Evolutionary conservation across 2,888 invertebrate species (phyloP).

Genomic region (Ichneumon xanthorius): DNA sequence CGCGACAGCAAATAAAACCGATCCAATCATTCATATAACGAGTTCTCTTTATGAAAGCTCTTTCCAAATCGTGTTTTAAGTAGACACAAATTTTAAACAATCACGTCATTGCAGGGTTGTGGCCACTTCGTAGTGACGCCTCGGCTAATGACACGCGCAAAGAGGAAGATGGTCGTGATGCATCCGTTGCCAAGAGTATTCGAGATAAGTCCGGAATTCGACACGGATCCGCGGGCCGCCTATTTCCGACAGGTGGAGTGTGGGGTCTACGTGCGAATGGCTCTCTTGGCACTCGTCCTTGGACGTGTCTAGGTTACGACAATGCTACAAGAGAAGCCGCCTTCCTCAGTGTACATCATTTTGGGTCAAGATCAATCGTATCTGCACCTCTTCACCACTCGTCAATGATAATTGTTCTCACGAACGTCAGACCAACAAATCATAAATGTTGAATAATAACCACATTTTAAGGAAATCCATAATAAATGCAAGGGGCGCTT

Average conservation of each 20-base stretch:
- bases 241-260: slow-evolving; percentile 99
- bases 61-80: background rate
- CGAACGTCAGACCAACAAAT: too few species aligned
- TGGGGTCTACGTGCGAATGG: slow-evolving; percentile 99
- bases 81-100: background rate
- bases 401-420: too few species aligned
- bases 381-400: too few species aligned
- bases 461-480: too few species aligned
- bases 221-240: slow-evolving; percentile 98
- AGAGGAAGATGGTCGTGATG: slow-evolving; percentile 97
- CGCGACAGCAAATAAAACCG: background rate
- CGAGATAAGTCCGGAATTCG: slow-evolving; percentile 98
- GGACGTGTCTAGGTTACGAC: slow-evolving; percentile 84
- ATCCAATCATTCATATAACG: background rate
- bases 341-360: background rate
- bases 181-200: slow-evolving; percentile 98
- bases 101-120: slow-evolving; percentile 88
- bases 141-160: slow-evolving; percentile 97
- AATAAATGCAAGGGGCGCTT: too few species aligned
- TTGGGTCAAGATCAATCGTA: too few species aligned
- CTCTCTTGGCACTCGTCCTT: slow-evolving; percentile 95
- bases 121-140: slow-evolving; percentile 97
- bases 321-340: background rate
- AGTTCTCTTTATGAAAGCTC: background rate
- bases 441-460: too few species aligned